These are phyloP conservation scores for Acleris laterana DNA, from an alignment of 2,888 invertebrate species.

Conservation along the genomic window DNA sequence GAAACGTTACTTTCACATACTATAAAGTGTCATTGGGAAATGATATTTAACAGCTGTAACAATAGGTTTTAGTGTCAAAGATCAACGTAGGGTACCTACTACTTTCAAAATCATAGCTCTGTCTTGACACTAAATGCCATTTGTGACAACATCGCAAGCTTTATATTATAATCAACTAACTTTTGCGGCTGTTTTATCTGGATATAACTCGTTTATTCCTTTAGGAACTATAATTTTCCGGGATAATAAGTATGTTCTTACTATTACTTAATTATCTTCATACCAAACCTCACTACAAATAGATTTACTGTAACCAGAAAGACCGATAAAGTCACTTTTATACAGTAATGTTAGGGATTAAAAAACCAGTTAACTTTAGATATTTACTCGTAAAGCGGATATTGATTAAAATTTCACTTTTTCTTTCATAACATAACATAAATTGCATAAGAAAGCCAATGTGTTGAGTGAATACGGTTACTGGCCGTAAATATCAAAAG, in stretches of 20 bases:
- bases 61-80: neutral
- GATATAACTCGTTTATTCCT: too few species aligned
- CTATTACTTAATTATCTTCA: too few species aligned
- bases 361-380: neutral
- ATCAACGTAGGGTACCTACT: neutral
- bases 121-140: slow-evolving; percentile 1
- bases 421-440: slow-evolving; percentile 1
- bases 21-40: neutral
- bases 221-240: too few species aligned
- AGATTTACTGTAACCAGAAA: neutral
- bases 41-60: neutral
- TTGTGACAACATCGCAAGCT: neutral
- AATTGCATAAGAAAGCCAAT: slow-evolving; percentile 11
- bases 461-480: slow-evolving; percentile 4
- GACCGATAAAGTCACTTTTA: neutral
- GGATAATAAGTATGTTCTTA: too few species aligned
- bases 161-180: neutral
- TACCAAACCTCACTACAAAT: neutral
- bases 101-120: neutral
- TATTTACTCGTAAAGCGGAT: neutral
- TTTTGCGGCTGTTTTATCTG: too few species aligned
- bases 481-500: slow-evolving; percentile 8
- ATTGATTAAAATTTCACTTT: neutral
- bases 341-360: too few species aligned
- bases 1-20: neutral